phyloP scores from a whole-genome alignment of 2,888 invertebrate genomes.

The Archips crataeganus region DNA sequence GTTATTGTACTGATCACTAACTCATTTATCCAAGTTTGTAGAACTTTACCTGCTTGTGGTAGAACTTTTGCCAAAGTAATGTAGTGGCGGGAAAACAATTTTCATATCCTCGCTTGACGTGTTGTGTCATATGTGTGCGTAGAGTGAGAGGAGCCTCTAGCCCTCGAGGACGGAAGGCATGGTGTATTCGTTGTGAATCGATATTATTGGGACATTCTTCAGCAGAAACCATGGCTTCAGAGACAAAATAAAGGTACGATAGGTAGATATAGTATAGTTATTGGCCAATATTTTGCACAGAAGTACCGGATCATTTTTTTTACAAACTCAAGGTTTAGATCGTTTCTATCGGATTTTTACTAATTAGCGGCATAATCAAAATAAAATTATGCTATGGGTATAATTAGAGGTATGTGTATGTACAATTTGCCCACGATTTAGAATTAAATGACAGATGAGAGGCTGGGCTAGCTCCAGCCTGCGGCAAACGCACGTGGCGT shows the following conservation, averaged over 20 bases:
- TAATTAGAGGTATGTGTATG: neutral
- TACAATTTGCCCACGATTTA: neutral
- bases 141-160: constrained; percentile 80
- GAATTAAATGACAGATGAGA: neutral
- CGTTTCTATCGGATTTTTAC: neutral
- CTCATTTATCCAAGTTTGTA: constrained; percentile 38
- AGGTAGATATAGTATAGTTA: constrained; percentile 57
- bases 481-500: constrained; percentile 7
- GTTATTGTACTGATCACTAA: constrained; percentile 28
- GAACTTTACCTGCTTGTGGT: constrained; percentile 54
- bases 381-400: neutral
- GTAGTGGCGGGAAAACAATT: constrained; percentile 85
- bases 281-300: neutral
- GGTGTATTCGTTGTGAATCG: constrained; percentile 85
- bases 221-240: constrained; percentile 80
- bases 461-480: neutral
- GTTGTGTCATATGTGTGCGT: constrained; percentile 84
- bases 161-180: constrained; percentile 84
- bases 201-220: constrained; percentile 83
- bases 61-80: constrained; percentile 73
- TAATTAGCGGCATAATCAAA: neutral
- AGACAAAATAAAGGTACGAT: constrained; percentile 81
- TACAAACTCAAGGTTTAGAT: neutral
- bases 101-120: constrained; percentile 84
- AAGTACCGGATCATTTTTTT: neutral